A percentile compares a stretch with the other conserved stretches of the same genome.
These are phyloP conservation scores for Mola mola DNA, from an alignment of 2,113 vertebrate genomes.

Conservation along the genomic window DNA sequence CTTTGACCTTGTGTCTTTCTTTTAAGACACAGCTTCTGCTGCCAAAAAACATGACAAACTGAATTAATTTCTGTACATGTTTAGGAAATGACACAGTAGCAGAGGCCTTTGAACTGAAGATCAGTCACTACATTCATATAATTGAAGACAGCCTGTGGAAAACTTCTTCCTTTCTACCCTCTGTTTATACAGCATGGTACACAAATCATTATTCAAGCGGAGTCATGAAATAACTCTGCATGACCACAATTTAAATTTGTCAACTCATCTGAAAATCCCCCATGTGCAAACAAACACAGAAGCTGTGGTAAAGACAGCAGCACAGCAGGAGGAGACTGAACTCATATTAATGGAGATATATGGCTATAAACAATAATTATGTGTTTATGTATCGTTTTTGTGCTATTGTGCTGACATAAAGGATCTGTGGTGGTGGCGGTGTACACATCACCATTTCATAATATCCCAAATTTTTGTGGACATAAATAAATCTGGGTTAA, in stretches of 20 bases:
- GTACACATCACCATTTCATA: no score
- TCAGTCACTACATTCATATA: constrained; percentile 1
- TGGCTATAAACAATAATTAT: no score
- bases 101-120: constrained; percentile 3
- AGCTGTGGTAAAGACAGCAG: no score
- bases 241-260: constrained; percentile 2
- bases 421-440: no score
- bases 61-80: neutral
- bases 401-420: no score
- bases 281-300: no score
- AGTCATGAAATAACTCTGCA: neutral
- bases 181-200: neutral
- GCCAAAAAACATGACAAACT: constrained; percentile 10
- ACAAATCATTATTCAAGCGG: neutral
- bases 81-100: neutral
- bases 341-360: no score
- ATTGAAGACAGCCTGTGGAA: constrained; percentile 25
- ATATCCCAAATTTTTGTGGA: no score
- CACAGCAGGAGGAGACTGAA: no score
- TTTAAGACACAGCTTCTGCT: neutral
- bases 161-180: constrained; percentile 2
- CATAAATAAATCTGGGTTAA: neutral
- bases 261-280: no score
- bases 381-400: no score
- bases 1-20: neutral